Percentiles rank a stretch among this genome's conserved stretches.
phyloP scores from a whole-genome alignment of 1,140 invertebrate species.

The Amphibalanus amphitrite region DNA sequence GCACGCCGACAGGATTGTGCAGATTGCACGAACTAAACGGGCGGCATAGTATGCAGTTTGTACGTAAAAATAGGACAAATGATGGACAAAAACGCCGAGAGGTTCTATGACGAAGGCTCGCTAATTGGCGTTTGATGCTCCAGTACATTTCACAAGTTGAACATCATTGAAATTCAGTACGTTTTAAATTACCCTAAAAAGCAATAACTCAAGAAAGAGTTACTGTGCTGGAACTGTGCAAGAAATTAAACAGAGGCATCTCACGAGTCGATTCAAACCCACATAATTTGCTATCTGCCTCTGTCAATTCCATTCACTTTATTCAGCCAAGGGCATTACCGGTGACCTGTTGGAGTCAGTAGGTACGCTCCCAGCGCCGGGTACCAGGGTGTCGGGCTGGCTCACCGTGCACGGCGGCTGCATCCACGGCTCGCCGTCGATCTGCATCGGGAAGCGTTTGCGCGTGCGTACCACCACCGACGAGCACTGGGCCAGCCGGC shows the following conservation, averaged over 20 bases:
- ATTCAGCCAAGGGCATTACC: too few species aligned
- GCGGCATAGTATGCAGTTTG: neutral
- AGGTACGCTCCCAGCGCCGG: too few species aligned
- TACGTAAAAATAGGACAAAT: neutral
- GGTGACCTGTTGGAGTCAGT: too few species aligned
- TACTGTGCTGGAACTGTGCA: neutral
- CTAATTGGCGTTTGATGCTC: neutral
- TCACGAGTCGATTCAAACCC: too few species aligned
- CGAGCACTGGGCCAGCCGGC: conserved; percentile 80
- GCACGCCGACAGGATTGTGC: conserved; percentile 3
- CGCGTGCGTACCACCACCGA: conserved; percentile 77
- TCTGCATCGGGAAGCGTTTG: conserved; percentile 92
- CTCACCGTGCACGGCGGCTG: conserved; percentile 81
- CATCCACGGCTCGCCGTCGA: conserved; percentile 95
- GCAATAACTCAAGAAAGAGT: neutral
- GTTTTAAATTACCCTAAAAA: conserved; percentile 1
- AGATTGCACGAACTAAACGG: neutral
- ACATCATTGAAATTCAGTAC: neutral
- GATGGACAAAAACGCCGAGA: too few species aligned
- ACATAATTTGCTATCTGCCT: too few species aligned
- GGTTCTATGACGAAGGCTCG: too few species aligned
- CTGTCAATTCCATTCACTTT: too few species aligned
- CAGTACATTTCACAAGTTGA: conserved; percentile 1
- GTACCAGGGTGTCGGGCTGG: too few species aligned
- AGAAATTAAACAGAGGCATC: neutral